These are phyloP conservation scores for Aleiodes sp. DNA, from an alignment of 1,140 invertebrate species.

Conservation along the genomic window DNA sequence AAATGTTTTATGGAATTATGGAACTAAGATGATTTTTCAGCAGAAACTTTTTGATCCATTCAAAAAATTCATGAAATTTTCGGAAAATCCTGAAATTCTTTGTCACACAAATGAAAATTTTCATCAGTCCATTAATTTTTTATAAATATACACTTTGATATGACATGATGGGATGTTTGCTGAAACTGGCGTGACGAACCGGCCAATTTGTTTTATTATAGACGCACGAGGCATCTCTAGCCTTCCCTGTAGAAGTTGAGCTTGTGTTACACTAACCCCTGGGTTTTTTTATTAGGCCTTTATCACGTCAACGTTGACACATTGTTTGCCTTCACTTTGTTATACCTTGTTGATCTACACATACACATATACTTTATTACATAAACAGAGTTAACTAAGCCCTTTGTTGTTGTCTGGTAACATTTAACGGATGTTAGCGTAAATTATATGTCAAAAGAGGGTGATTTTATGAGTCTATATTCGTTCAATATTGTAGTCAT, in stretches of 20 bases:
- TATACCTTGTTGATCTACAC: slow-evolving; percentile 19
- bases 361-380: not conserved
- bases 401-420: not conserved
- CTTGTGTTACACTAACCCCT: slow-evolving; percentile 19
- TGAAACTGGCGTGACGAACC: slow-evolving; percentile 38
- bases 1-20: no score
- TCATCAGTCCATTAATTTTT: no score
- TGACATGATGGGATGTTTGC: no score
- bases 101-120: no score
- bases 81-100: no score
- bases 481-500: not conserved
- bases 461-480: not conserved
- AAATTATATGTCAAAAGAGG: not conserved
- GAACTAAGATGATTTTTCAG: no score
- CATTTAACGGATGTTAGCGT: slow-evolving; percentile 12
- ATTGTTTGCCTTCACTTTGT: slow-evolving; percentile 43
- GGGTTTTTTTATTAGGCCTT: slow-evolving; percentile 49
- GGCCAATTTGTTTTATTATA: slow-evolving; percentile 50
- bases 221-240: slow-evolving; percentile 21
- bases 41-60: no score
- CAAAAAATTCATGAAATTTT: no score
- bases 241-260: slow-evolving; percentile 9
- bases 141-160: no score
- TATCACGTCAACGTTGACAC: slow-evolving; percentile 39
- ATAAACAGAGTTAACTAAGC: not conserved